Evolutionary conservation across 64 coral and sea anemone species (phyloP), one percentile per base, ranked within the genome.

Genomic region (Catalaphyllia jardinei): DNA sequence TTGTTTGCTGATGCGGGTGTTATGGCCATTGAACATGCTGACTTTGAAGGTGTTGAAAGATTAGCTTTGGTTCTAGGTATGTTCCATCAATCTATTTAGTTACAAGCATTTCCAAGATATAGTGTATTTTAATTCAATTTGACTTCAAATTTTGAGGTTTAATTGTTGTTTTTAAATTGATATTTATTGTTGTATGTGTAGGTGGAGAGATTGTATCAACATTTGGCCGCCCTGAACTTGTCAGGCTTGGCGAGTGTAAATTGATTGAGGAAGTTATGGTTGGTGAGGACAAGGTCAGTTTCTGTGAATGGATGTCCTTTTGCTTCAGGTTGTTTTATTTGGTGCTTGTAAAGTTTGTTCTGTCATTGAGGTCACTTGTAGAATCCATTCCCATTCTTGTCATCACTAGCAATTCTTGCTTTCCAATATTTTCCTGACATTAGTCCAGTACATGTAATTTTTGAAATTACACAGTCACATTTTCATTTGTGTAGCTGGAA

Each of bases 21-120:
- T 27, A 99, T 99, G 97, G 97, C 97, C 1, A 99, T 99, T 83
- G 97, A 99, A 29, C 97, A 99, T 72, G 97, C 97, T 57, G 97
- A 99, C 46, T 99, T 99, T 95, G 97, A 99, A 86, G 97, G 97
- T 67, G 97, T 99, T 29, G 97, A 99, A 65, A 91, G 97, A 65
- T 85, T 99, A 29, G 93, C 97, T 13, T 79, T 99, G 62, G 97
- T 99, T 0, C 38, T 89, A 88, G 96, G 94, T 93, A 75, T 14
- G 87, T 87, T 30, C 35, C 2, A 20, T 22, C 16, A 6, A 15
- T 73, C 27, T 0, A 15, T 2, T 33, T 30, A 29, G 13, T 1
- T 12, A 73, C 8, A 24, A 22, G 62, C 62, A 22, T 18, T 65
- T 22, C 62, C 17, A 1, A 24, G 24, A 20, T 31, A 62, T 16